Percentiles rank a stretch among this genome's conserved stretches.
phyloP scores from a whole-genome alignment of 2,797 vertebrate species.

The Triplophysa bombifrons region DNA sequence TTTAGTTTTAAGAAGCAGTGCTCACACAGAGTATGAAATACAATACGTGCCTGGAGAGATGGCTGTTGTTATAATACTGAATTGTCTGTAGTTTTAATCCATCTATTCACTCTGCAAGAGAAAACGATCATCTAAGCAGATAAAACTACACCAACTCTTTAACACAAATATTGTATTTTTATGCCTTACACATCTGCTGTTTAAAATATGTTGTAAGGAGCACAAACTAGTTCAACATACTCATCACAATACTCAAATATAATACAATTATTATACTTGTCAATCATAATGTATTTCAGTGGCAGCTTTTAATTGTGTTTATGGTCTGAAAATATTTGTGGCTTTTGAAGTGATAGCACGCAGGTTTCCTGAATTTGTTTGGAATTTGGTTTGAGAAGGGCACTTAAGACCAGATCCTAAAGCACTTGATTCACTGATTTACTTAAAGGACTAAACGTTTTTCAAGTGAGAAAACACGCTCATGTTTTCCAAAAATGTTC shows the following conservation, averaged over 20 bases:
- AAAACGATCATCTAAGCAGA: not conserved
- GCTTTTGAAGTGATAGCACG: conserved; percentile 10
- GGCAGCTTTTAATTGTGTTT: conserved; percentile 17
- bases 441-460: conserved; percentile 4
- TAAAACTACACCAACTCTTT: not conserved
- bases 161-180: not conserved
- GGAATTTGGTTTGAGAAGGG: not conserved
- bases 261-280: conserved; percentile 13
- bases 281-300: not conserved
- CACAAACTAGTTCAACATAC: not conserved
- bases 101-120: not conserved
- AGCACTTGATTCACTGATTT: conserved; percentile 19
- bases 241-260: conserved; percentile 13
- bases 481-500: not conserved
- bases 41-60: not conserved
- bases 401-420: not conserved
- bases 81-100: conserved; percentile 9
- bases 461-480: not conserved
- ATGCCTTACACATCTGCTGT: not conserved
- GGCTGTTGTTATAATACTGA: not conserved
- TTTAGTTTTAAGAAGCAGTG: not conserved
- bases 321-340: conserved; percentile 20
- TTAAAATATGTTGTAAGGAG: not conserved
- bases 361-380: not conserved
- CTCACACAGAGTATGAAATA: not conserved